Conservation (phyloP, 2,113 vertebrate genomes). For the Mesocricetus auratus region DNA sequence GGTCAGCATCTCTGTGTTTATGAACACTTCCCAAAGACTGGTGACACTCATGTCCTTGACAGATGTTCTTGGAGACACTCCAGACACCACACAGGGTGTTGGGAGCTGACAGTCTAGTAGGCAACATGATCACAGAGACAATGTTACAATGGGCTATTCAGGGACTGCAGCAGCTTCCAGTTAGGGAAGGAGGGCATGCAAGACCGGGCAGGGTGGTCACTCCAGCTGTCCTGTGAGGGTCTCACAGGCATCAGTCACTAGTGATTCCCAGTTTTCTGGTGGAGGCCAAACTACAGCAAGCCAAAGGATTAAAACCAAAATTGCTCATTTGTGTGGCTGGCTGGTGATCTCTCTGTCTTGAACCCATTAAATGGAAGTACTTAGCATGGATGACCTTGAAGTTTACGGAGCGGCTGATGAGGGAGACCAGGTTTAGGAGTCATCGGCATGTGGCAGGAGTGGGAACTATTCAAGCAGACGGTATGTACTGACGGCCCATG, state of each 20-base stretch:
- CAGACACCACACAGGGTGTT: neutral
- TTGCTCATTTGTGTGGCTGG: neutral
- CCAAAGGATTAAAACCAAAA: neutral
- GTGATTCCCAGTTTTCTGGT: neutral
- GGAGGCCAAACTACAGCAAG: neutral
- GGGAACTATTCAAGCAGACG: neutral
- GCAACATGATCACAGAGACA: neutral
- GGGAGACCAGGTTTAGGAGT: neutral
- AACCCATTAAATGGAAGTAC: neutral
- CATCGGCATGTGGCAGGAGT: fast-evolving
- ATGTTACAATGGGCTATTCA: neutral
- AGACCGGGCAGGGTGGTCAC: neutral
- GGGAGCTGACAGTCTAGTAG: neutral
- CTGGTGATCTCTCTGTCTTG: fast-evolving
- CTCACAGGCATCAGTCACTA: neutral
- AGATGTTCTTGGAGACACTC: fast-evolving
- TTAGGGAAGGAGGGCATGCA: neutral
- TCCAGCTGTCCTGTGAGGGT: no score
- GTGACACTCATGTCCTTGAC: neutral
- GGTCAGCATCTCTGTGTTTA: neutral
- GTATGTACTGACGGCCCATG: neutral
- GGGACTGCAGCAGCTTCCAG: neutral
- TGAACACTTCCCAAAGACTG: neutral
- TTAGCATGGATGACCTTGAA: neutral
- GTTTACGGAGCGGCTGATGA: neutral